Evolutionary conservation across 2,797 vertebrate species (phyloP), one percentile per base, ranked within the genome.

Genomic region (Vultur gryphus): DNA sequence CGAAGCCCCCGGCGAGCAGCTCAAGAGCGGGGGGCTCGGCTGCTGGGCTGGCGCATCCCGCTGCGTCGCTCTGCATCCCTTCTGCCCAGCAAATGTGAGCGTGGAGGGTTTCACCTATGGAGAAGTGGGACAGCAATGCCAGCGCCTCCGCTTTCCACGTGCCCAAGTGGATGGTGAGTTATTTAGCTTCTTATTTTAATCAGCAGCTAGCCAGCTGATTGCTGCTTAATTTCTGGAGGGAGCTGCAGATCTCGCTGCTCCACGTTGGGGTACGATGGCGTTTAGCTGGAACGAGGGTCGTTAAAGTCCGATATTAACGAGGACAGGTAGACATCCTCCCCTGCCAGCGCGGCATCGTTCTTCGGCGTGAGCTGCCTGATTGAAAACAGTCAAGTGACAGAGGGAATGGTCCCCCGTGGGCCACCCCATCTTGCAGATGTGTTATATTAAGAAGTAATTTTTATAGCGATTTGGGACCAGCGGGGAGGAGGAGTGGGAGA

Each of bases 81-180:
- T 13, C 89, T 92, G 72, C 95, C 90, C 37, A 79, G 79, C 57
- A 20, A 18, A 82, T 24, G 86, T 77, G 78, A 82, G 19, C 1
- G 10, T 3, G 71, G 72, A 43, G 66, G 72, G 78, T 58, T 48
- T 87, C 69, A 3, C 86, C 85, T 24, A 94, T 95, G 97, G 98
- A 98, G 97, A 93, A 97, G 92, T 97, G 97, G 97, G 96, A 93
- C 48, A 10, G 97, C 61, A 84, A 58, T 8, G 91, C 97, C 86
- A 95, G 96, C 81, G 83, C 97, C 83, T 95, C 98, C 14, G 98
- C 98, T 75, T 98, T 98, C 96, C 97, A 95, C 73, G 35, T 98
- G 96, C 98, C 98, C 6, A 95, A 96, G 43, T 98, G 98, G 98
- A 98, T 98, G 98, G 98, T 99, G 98, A 99, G 98, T 97, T 21